phyloP scores from a whole-genome alignment of 2,797 vertebrate genomes.

The Hemitrygon akajei region DNA sequence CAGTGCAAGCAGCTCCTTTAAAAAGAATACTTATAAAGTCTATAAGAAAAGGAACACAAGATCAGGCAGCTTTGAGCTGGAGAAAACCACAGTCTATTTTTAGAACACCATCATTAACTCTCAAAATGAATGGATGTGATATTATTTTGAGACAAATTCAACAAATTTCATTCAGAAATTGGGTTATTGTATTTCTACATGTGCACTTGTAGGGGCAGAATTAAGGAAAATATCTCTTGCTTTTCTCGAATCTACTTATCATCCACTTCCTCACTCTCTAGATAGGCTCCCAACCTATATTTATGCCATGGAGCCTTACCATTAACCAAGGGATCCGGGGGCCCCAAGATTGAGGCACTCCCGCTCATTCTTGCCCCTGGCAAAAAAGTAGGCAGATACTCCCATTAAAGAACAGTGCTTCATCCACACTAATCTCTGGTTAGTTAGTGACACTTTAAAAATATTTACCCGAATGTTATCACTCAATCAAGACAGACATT shows the following conservation, averaged over 20 bases:
- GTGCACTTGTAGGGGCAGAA: not conserved
- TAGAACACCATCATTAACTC: not conserved
- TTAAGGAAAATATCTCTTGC: not conserved
- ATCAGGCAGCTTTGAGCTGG: too few relatives aligned
- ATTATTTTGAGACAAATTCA: constrained; percentile 17
- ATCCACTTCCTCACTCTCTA: not conserved
- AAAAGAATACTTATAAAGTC: not conserved
- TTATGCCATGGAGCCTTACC: too few relatives aligned
- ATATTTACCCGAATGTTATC: not conserved
- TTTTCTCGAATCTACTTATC: not conserved
- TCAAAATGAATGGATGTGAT: not conserved
- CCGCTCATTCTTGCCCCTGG: not conserved
- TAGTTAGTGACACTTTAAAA: too few relatives aligned
- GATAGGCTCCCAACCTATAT: too few relatives aligned
- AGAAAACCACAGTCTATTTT: not conserved
- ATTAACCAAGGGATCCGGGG: too few relatives aligned
- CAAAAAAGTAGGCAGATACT: not conserved
- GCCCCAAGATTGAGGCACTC: too few relatives aligned
- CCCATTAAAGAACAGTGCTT: not conserved
- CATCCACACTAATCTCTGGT: too few relatives aligned
- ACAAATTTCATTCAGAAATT: not conserved
- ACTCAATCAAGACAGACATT: too few relatives aligned
- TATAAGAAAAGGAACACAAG: not conserved
- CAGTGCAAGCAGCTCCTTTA: not conserved
- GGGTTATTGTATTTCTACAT: not conserved